Evolutionary conservation across 2,888 invertebrate genomes (phyloP), one percentile per base, ranked within the genome.

Genomic region (Oegoconia quadripuncta): DNA sequence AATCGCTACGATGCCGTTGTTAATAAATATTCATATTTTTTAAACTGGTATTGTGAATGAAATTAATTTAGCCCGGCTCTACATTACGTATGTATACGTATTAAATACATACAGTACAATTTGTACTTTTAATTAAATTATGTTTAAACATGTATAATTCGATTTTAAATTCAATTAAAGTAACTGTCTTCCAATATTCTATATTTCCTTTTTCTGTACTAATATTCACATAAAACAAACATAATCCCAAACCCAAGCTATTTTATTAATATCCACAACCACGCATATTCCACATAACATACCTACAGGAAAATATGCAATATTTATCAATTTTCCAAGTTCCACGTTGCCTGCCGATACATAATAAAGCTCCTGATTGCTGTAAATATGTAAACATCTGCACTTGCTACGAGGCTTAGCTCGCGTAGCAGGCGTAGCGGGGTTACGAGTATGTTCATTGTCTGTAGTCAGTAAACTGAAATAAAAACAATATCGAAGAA

Each of bases 401-500:
- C 28, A 28, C 15, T 29, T 29, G 29, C 7, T 30, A 27, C 27
- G 18, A 3, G 9, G 3, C 29, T 9, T 16, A 15, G 29, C 8
- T 4, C 9, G 9, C 27, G 27, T 27, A 27, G 27, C 30, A 17
- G 12, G 17, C 30, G 16, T 29, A 29, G 15, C 17, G 16, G 3
- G 11, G n/a, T 9, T n/a, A 29, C 16, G n/a, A 29, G 29, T 16
- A 15, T 27, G 27, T 17, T 26, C 26, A 27, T 16, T 34, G 13
- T 26, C 28, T 20, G 14, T 7, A 17, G 9, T n/a, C 32, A 32
- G 32, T 32, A 20, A 18, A 28, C 15, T 16, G 37, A 26, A 25
- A 41, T n/a, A 44, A 20, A 42, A 38, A 39, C 36, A 47, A 61
- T 65, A 68, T 64, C 63, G 71, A 64, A 66, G 54, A 62, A 59